phyloP scores from a whole-genome alignment of 1,140 invertebrate genomes.

The Drosophila nasuta region DNA sequence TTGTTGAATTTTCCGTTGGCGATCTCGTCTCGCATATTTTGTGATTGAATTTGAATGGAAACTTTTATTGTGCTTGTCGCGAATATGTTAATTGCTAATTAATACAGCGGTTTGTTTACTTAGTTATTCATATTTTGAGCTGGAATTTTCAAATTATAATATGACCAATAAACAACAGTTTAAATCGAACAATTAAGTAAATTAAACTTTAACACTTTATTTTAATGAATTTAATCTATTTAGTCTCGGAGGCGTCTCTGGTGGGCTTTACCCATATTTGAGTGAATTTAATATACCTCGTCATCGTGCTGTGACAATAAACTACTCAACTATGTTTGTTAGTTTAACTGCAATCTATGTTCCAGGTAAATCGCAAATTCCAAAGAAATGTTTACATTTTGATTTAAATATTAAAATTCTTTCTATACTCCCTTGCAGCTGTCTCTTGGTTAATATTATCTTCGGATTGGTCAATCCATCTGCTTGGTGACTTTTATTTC shows the following conservation, averaged over 20 bases:
- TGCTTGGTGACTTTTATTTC: constrained; percentile 71
- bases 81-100: too few relatives aligned
- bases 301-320: constrained; percentile 81
- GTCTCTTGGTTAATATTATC: constrained; percentile 70
- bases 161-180: too few relatives aligned
- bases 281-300: constrained; percentile 86
- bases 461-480: constrained; percentile 57
- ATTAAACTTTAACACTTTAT: background rate
- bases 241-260: constrained; percentile 86
- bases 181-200: background rate
- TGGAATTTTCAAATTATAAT: too few relatives aligned
- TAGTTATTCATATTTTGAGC: too few relatives aligned
- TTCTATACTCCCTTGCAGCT: constrained; percentile 29
- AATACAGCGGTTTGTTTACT: too few relatives aligned
- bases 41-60: too few relatives aligned
- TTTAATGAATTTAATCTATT: background rate
- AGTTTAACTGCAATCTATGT: constrained; percentile 77
- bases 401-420: background rate
- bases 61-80: too few relatives aligned
- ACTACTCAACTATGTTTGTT: constrained; percentile 80
- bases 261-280: constrained; percentile 86
- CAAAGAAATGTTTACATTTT: background rate
- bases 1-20: too few relatives aligned
- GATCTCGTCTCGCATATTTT: too few relatives aligned
- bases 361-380: constrained; percentile 59